Base-by-base conservation (phyloP, 1,140 invertebrate genomes). In the Tetramorium parvispinum region DNA sequence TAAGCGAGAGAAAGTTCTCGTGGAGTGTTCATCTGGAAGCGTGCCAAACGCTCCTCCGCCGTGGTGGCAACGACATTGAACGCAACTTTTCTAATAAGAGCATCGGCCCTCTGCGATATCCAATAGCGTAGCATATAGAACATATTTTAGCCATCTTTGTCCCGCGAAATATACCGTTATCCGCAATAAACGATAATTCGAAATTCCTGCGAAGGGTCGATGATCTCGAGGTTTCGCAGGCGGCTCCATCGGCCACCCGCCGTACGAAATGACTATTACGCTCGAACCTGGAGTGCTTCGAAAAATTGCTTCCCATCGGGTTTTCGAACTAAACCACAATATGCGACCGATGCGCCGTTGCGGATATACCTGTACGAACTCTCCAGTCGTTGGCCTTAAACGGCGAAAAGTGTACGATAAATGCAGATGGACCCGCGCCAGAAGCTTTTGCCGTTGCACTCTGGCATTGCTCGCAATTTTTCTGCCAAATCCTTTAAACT, bases 321-420 rank as follows among this genome's bases (percentile, higher is more conserved):
- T 75, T 59, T 83, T 37, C 68, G 40, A 59, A 59, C 49, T 71
- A 70, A 81, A 81, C 37, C 78, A 16, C 49, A 27, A 37, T 73
- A 40, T 11, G 40, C 40, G 32, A 40, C 63, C 49, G 65, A 57
- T 71, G 21, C 51, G 57, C 21, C 40, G 51, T n/a, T 59, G 51
- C 27, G 16, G 1, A 49, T 73, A 40, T 61, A 83, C 70, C 53
- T 59, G 24, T n/a, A 49, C 24, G 79, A 40, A 18, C 53, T 21
- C 21, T 49, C 24, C 53, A 88, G 75, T 88, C 75, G 82, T 88
- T 85, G 82, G 43, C 88, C 88, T 87, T 88, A 88, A 88, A 57
- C 82, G 87, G 11, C 11, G 24, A 73, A 81, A 75, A 85, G 51
- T 81, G 65, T 21, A n/a, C 66, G n/a, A n/a, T 70, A 77, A 89